phyloP scores from a whole-genome alignment of 1,140 invertebrate genomes.

The Rhagoletis zephyria region DNA sequence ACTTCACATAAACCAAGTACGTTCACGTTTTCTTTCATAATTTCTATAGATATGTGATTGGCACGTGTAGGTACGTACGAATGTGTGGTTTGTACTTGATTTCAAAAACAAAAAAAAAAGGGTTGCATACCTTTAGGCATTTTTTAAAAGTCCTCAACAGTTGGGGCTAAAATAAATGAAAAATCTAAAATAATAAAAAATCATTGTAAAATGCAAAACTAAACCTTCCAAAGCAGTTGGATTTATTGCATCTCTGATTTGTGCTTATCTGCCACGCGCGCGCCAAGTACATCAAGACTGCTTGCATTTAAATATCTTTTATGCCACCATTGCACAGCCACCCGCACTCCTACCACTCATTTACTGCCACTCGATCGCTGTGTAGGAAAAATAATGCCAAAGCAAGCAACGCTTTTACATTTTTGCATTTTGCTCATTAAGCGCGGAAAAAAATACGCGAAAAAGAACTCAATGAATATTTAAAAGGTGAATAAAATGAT shows the following conservation, averaged over 20 bases:
- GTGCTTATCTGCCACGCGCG: background rate
- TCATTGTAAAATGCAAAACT: background rate
- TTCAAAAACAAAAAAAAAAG: too few species aligned
- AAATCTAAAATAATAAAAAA: background rate
- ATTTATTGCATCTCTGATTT: slow-evolving; percentile 40
- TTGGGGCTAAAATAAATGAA: too few species aligned
- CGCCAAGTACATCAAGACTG: background rate
- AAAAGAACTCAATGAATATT: slow-evolving; percentile 37
- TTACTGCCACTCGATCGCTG: background rate
- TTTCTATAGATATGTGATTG: too few species aligned
- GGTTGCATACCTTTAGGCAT: too few species aligned
- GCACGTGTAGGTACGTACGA: too few species aligned
- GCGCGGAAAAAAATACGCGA: slow-evolving; percentile 5
- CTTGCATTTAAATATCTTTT: slow-evolving; percentile 35
- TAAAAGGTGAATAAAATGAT: slow-evolving; percentile 52
- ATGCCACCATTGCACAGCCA: background rate
- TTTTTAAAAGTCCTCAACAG: too few species aligned
- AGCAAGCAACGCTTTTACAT: slow-evolving; percentile 11
- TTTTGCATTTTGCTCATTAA: slow-evolving; percentile 47
- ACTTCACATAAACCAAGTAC: too few species aligned
- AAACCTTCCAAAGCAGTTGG: background rate
- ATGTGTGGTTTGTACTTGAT: too few species aligned
- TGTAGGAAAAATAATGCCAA: background rate
- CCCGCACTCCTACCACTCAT: background rate
- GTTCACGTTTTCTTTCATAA: too few species aligned